Conservation (phyloP, 2,797 vertebrate species). For the Carapus acus region DNA sequence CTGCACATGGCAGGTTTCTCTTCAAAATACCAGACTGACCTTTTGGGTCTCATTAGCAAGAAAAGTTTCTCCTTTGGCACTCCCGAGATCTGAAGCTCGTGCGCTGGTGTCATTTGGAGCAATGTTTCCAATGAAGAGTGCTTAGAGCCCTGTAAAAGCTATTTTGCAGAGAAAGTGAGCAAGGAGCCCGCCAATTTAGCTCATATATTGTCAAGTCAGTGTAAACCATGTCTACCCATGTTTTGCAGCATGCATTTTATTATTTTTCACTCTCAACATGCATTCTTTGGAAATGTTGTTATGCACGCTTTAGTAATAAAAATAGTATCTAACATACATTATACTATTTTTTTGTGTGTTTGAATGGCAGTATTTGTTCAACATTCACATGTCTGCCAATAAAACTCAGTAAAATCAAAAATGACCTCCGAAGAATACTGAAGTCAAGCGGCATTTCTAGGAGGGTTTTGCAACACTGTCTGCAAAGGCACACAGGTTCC, state of each 20-base stretch:
- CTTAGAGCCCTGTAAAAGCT: background rate
- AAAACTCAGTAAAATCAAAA: no score
- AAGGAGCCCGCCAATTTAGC: background rate
- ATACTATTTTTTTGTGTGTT: no score
- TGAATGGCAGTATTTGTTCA: no score
- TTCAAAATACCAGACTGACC: conserved; percentile 22
- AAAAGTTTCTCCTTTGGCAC: conserved; percentile 32
- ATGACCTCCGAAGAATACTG: conserved; percentile 9
- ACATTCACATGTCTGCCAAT: no score
- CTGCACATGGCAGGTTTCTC: conserved; percentile 14
- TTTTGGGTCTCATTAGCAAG: conserved; percentile 37
- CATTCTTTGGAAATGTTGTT: no score
- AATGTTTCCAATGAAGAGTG: conserved; percentile 12
- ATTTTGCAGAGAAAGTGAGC: background rate
- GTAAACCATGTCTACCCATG: no score
- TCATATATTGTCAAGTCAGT: background rate
- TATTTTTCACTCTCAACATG: background rate
- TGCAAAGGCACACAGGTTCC: conserved; percentile 50
- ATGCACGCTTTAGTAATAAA: no score
- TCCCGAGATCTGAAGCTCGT: conserved; percentile 21
- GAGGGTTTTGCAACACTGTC: conserved; percentile 32
- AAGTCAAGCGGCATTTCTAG: conserved; percentile 24
- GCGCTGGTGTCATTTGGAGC: conserved; percentile 11
- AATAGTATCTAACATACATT: no score
- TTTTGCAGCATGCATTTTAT: no score